A percentile compares a stretch with the other conserved stretches of the same genome.
Conservation (phyloP, 2,113 vertebrate species). For the Nycticryphes semicollaris region DNA sequence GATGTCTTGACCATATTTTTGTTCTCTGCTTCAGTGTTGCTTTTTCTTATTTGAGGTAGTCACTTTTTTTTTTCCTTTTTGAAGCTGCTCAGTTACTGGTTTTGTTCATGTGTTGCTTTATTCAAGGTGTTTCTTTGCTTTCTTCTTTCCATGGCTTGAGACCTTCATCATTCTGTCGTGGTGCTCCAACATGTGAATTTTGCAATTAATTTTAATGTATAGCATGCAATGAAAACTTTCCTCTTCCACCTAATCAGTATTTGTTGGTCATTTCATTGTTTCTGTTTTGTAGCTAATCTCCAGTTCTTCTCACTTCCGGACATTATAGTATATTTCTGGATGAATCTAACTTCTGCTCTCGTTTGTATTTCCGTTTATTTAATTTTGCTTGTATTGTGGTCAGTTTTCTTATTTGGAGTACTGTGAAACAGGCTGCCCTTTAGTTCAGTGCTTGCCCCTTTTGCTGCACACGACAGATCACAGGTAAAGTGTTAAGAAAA, state of each 20-base stretch:
- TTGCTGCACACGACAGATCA: neutral
- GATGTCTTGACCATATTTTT: neutral
- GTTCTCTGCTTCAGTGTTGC: slow-evolving; percentile 32
- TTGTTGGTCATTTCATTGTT: slow-evolving; percentile 52
- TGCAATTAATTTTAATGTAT: slow-evolving; percentile 51
- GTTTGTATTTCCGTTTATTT: slow-evolving; percentile 48
- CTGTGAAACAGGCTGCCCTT: slow-evolving; percentile 61
- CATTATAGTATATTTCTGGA: slow-evolving; percentile 64
- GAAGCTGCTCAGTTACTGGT: slow-evolving; percentile 2
- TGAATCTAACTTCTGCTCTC: slow-evolving; percentile 43
- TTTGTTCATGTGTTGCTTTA: neutral
- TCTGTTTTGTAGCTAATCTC: slow-evolving; percentile 41
- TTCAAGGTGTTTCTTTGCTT: neutral
- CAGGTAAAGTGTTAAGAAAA: neutral
- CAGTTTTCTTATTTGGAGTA: slow-evolving; percentile 38
- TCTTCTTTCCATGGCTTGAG: neutral
- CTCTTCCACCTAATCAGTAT: neutral
- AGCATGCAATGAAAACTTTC: slow-evolving; percentile 36
- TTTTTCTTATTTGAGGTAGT: neutral
- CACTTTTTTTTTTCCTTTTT: neutral
- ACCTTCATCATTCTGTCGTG: neutral
- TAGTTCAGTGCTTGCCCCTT: neutral
- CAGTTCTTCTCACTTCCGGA: neutral
- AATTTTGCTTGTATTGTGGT: slow-evolving; percentile 45
- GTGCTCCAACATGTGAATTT: slow-evolving; percentile 11